Evolutionary conservation across 2,797 vertebrate species (phyloP).

Genomic region (Pseudochaenichthys georgianus): DNA sequence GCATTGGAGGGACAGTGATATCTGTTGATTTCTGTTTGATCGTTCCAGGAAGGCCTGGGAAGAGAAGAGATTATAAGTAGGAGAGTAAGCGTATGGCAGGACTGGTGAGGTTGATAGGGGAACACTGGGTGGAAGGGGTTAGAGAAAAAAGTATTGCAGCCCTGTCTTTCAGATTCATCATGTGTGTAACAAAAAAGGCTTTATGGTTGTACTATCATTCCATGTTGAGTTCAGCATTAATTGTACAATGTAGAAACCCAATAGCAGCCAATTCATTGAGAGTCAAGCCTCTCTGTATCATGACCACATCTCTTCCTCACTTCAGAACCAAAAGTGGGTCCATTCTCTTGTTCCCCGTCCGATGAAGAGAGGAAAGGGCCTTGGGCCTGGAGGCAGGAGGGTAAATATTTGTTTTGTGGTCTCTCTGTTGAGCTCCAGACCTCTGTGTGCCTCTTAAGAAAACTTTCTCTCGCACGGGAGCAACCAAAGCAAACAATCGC

Average conservation of each 20-base stretch:
- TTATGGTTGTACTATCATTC: constrained; percentile 1
- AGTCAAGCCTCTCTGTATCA: constrained; percentile 27
- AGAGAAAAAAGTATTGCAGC: constrained; percentile 15
- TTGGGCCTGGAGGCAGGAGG: constrained; percentile 60
- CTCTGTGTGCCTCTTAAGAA: constrained; percentile 81
- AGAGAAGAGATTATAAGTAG: constrained; percentile 46
- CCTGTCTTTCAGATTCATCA: constrained; percentile 7
- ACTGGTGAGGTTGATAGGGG: constrained; percentile 25
- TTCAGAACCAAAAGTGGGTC: constrained; percentile 58
- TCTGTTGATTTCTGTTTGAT: constrained; percentile 77
- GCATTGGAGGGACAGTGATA: constrained; percentile 79
- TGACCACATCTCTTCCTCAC: constrained; percentile 27
- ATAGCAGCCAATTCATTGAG: constrained; percentile 8
- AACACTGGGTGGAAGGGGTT: constrained; percentile 35
- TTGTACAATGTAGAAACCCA: constrained; percentile 19
- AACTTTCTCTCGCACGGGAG: constrained; percentile 80
- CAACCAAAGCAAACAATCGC: constrained; percentile 81
- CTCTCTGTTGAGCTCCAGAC: constrained; percentile 74
- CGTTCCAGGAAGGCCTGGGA: constrained; percentile 56
- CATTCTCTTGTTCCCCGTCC: constrained; percentile 51
- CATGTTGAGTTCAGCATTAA: constrained; percentile 13
- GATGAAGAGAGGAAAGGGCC: constrained; percentile 46
- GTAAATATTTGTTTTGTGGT: constrained; percentile 83
- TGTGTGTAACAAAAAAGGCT: background rate
- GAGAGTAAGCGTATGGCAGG: constrained; percentile 44